Evolutionary conservation across 1,140 invertebrate genomes (phyloP).

Genomic region (Hylyphantes graminicola): DNA sequence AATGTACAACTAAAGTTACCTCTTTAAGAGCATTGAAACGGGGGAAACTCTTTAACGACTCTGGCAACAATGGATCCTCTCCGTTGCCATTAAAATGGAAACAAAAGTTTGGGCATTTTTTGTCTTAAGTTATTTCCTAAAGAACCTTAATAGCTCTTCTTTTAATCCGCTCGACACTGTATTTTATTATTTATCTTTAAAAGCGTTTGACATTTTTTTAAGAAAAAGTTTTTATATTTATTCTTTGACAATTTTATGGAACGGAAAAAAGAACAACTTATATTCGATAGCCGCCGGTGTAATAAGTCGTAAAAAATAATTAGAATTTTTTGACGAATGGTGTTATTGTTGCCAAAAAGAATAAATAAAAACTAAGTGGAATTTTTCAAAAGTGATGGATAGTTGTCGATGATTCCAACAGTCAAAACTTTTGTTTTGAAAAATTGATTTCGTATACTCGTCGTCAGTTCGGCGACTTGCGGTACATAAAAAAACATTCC

Average conservation of each 20-base stretch:
- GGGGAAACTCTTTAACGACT: too few relatives aligned
- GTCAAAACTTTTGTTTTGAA: slow-evolving; percentile 47
- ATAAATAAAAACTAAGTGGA: too few relatives aligned
- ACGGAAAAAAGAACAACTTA: neutral
- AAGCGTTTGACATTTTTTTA: neutral
- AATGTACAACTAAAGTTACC: too few relatives aligned
- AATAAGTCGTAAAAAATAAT: slow-evolving; percentile 57
- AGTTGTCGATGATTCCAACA: slow-evolving; percentile 22
- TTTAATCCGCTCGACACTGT: neutral
- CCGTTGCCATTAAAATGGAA: too few relatives aligned
- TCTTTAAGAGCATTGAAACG: too few relatives aligned
- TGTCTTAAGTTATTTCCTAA: too few relatives aligned
- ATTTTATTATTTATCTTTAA: too few relatives aligned
- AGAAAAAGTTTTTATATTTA: neutral
- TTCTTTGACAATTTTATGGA: neutral
- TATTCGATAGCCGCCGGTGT: slow-evolving; percentile 13
- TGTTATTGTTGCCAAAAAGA: slow-evolving; percentile 34
- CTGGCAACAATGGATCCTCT: too few relatives aligned
- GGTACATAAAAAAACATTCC: slow-evolving; percentile 15
- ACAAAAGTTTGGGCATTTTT: too few relatives aligned
- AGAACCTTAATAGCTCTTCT: neutral
- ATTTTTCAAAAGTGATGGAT: slow-evolving; percentile 30
- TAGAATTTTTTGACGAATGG: slow-evolving; percentile 42
- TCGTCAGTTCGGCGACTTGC: slow-evolving; percentile 51
- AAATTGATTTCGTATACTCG: slow-evolving; percentile 52